Evolutionary conservation across 1,140 invertebrate species (phyloP).

Genomic region (Trichogramma pretiosum): DNA sequence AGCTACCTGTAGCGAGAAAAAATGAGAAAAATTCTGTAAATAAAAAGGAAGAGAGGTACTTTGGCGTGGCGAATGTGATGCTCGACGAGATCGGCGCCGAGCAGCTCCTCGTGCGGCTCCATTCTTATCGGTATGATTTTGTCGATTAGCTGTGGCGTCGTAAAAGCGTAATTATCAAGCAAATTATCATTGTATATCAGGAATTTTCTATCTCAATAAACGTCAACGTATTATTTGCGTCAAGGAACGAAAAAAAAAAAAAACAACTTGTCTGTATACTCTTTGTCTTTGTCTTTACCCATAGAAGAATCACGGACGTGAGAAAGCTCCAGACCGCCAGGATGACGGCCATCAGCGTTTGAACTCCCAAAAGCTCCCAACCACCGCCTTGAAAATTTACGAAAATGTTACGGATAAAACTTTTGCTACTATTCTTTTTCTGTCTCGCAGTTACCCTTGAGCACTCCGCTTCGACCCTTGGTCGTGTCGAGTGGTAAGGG

Average conservation of each 20-base stretch:
- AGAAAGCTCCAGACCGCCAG: slow-evolving; percentile 63
- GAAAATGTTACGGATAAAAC: background rate
- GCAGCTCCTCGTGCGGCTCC: slow-evolving; percentile 70
- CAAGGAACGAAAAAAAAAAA: too few species aligned
- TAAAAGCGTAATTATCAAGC: background rate
- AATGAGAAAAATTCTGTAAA: background rate
- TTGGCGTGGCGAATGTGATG: slow-evolving; percentile 63
- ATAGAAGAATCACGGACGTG: slow-evolving; percentile 61
- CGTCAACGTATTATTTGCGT: too few species aligned
- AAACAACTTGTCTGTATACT: background rate
- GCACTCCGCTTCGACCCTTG: slow-evolving; percentile 63
- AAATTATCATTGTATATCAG: background rate
- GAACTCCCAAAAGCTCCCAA: slow-evolving; percentile 76
- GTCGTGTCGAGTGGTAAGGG: slow-evolving; percentile 71
- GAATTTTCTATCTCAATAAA: too few species aligned
- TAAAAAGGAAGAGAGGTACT: slow-evolving; percentile 29
- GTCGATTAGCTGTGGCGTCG: slow-evolving; percentile 53
- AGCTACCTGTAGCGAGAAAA: too few species aligned
- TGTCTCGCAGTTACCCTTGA: slow-evolving; percentile 61
- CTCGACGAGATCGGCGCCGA: slow-evolving; percentile 81
- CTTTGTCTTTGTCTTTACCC: slow-evolving; percentile 36
- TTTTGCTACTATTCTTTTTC: background rate
- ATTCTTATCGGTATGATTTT: slow-evolving; percentile 74
- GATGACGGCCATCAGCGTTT: slow-evolving; percentile 62
- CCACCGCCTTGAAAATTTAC: slow-evolving; percentile 62